Evolutionary conservation across 2,888 invertebrate genomes (phyloP).

Genomic region (Sinhomidia bicolor): DNA sequence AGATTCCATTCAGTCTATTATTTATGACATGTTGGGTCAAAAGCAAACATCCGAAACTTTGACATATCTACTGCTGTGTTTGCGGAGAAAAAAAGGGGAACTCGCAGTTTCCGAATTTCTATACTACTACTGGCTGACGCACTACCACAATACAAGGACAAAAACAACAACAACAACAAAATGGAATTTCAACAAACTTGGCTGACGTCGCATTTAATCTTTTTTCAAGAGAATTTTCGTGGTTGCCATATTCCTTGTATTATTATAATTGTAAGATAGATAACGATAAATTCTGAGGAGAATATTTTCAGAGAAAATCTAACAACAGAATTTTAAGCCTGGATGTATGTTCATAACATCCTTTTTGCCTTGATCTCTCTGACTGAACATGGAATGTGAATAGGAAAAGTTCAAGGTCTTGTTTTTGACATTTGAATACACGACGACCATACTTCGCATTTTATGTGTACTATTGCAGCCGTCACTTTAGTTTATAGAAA

Average conservation of each 20-base stretch:
- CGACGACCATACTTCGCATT: not conserved
- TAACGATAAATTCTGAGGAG: not conserved
- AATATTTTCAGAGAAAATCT: not conserved
- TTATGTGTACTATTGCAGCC: constrained; percentile 24
- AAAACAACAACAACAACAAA: constrained; percentile 7
- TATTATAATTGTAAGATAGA: not conserved
- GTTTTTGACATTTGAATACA: constrained; percentile 45
- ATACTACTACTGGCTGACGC: not conserved
- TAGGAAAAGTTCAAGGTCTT: constrained; percentile 41
- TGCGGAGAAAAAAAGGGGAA: not conserved
- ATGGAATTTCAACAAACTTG: not conserved
- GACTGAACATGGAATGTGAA: not conserved
- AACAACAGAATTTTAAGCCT: not conserved
- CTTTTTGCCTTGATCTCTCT: not conserved
- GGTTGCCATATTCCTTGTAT: not conserved
- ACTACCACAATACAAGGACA: not conserved
- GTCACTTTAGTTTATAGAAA: not conserved
- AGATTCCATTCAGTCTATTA: not conserved
- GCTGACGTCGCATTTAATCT: constrained; percentile 3
- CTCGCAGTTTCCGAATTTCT: not conserved
- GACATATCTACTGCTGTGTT: not conserved
- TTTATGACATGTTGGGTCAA: constrained; percentile 32
- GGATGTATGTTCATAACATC: not conserved
- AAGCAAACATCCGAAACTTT: constrained; percentile 37
- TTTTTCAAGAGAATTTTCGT: not conserved